Evolutionary conservation across 2,888 invertebrate genomes (phyloP), one percentile per base, ranked within the genome.

Genomic region (Phoronis australis): DNA sequence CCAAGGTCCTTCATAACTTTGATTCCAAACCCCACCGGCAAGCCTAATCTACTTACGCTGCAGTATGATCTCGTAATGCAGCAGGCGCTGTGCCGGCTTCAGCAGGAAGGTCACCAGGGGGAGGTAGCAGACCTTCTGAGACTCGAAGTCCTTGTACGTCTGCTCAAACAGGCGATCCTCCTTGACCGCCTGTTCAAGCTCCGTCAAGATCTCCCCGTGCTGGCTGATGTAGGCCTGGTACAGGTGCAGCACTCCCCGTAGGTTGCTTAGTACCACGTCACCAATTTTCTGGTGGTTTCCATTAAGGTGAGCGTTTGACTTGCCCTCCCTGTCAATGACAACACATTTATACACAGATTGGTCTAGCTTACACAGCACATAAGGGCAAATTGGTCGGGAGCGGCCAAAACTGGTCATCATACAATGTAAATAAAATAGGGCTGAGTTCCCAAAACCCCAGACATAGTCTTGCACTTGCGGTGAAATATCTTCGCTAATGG

Each of bases 71-170:
- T 86, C 84, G 78, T 93, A 91, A 74, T 93, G 91, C 50, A 91
- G 80, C 60, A 93, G 80, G 47, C 95, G 82, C 77, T 87, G 86
- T n/a, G 90, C 81, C 12, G 90, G 89, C 71, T 88, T 88, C 51
- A 89, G 79, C 26, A 92, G 82, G 68, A 92, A 85, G 53, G 87
- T 86, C 42, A 87, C 85, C 47, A 93, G 82, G 2, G 89, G 93
- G 60, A 95, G 80, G 70, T 91, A 91, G 75, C 90, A 91, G 44
- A 88, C 83, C 62, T 74, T 89, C 72, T 87, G 86, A 48, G 84
- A 82, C 75, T 91, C 90, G 76, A 91, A 89, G 59, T 85, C 86
- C 47, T 85, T 82, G 76, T 84, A 88, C 57, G 83, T 80, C 74
- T 83, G 83, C 69, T 84, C 86, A 75, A 86, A 88, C 57, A 81